Conservation (phyloP, 2,888 invertebrate species). For the Lagria hirta region DNA sequence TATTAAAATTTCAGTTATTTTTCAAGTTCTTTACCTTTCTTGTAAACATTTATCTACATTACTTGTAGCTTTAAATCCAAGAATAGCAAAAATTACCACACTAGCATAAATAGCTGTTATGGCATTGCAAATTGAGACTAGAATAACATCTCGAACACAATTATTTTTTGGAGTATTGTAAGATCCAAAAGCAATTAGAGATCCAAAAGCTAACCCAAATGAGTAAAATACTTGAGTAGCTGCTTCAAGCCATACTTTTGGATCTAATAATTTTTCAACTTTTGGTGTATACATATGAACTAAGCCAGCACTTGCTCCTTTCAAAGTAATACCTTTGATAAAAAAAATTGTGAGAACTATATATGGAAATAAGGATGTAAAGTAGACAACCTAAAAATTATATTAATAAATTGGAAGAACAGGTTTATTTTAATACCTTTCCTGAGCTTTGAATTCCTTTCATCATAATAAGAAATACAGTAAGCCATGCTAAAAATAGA, state of each 20-base stretch:
- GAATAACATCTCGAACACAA: constrained; percentile 86
- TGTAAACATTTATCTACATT: constrained; percentile 83
- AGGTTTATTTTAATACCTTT: constrained; percentile 64
- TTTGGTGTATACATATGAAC: constrained; percentile 92
- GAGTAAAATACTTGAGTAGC: constrained; percentile 98
- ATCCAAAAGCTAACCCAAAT: constrained; percentile 92
- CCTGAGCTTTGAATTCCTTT: constrained; percentile 96
- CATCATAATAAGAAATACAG: constrained; percentile 94
- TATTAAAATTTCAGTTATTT: constrained; percentile 47
- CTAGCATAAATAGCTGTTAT: constrained; percentile 94
- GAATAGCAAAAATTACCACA: constrained; percentile 91
- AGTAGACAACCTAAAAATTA: constrained; percentile 79
- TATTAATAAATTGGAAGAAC: constrained; percentile 7
- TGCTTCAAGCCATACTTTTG: constrained; percentile 93
- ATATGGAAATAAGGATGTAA: constrained; percentile 95
- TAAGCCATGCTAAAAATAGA: constrained; percentile 82
- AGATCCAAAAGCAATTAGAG: constrained; percentile 92
- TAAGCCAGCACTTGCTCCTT: constrained; percentile 83
- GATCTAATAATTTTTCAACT: constrained; percentile 82
- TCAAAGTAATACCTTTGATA: constrained; percentile 82
- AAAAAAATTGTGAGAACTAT: constrained; percentile 93
- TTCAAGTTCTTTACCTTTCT: constrained; percentile 55
- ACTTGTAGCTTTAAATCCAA: constrained; percentile 93
- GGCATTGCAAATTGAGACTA: constrained; percentile 90
- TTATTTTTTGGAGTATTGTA: constrained; percentile 95